Evolutionary conservation across 30 jellyfish, hydroid and myxozoan genomes (phyloP).

Genomic region (Mastigias papua): DNA sequence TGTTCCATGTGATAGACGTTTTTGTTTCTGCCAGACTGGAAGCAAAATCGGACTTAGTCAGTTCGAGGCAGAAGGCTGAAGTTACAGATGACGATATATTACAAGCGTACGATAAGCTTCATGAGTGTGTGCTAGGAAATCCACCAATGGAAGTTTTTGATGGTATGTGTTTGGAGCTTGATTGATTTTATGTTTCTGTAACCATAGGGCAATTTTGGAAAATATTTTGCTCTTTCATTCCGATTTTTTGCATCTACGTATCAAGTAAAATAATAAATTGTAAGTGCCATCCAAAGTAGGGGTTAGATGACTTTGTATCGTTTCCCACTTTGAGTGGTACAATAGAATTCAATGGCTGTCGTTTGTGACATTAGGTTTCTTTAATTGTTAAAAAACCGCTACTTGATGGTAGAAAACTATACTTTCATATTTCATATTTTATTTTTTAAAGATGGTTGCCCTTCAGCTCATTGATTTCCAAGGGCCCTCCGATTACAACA

Average conservation of each 20-base stretch:
- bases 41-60: constrained; percentile 76
- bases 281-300: too few species aligned
- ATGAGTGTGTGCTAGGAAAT: constrained; percentile 70
- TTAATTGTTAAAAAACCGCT: too few species aligned
- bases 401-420: too few species aligned
- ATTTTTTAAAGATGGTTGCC: too few species aligned
- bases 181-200: neutral
- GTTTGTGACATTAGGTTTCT: too few species aligned
- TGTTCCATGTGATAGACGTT: constrained; percentile 90
- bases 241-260: too few species aligned
- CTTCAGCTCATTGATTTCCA: neutral
- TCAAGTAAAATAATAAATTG: too few species aligned
- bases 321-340: too few species aligned
- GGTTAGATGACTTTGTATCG: too few species aligned
- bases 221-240: too few species aligned
- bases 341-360: too few species aligned
- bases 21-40: constrained; percentile 85
- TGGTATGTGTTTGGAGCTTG: constrained; percentile 14
- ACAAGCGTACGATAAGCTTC: constrained; percentile 83
- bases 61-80: constrained; percentile 23
- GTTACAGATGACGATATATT: constrained; percentile 88
- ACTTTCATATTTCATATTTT: too few species aligned
- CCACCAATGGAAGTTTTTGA: constrained; percentile 55
- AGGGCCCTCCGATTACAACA: neutral
- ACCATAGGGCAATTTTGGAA: neutral